phyloP scores from a whole-genome alignment of 1,140 invertebrate genomes.

The Rhopalosiphum padi region DNA sequence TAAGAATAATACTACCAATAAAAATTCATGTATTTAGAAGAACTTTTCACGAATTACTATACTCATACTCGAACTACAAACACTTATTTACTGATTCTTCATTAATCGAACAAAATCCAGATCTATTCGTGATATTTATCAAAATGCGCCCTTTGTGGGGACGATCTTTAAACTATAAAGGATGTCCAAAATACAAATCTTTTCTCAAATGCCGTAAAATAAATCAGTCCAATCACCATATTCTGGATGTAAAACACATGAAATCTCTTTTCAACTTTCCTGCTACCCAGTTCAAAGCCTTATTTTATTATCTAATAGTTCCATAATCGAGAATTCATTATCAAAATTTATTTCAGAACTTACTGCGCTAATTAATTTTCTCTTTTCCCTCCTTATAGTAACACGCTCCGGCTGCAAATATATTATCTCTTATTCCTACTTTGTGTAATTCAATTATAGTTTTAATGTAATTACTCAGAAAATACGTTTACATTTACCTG shows the following conservation, averaged over 20 bases:
- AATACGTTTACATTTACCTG: not conserved
- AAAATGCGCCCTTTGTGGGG: not conserved
- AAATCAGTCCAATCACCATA: not conserved
- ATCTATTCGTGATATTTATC: not conserved
- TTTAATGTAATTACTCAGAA: not conserved
- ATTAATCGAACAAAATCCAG: not conserved
- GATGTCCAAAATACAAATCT: not conserved
- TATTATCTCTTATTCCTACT: not conserved
- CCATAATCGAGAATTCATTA: not conserved
- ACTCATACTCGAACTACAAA: not conserved
- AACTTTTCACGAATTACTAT: not conserved
- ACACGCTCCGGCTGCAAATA: not conserved
- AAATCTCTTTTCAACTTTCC: not conserved
- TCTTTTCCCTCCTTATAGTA: not conserved
- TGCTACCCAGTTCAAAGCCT: not conserved
- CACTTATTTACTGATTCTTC: not conserved
- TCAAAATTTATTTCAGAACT: not conserved
- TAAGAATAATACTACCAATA: not conserved
- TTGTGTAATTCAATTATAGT: not conserved
- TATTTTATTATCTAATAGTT: not conserved
- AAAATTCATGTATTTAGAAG: not conserved
- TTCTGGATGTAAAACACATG: not conserved
- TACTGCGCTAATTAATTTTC: not conserved
- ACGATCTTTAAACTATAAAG: not conserved
- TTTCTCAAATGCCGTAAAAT: not conserved